Conservation (phyloP, 2,888 invertebrate species). For the Drosophila infuscata region DNA sequence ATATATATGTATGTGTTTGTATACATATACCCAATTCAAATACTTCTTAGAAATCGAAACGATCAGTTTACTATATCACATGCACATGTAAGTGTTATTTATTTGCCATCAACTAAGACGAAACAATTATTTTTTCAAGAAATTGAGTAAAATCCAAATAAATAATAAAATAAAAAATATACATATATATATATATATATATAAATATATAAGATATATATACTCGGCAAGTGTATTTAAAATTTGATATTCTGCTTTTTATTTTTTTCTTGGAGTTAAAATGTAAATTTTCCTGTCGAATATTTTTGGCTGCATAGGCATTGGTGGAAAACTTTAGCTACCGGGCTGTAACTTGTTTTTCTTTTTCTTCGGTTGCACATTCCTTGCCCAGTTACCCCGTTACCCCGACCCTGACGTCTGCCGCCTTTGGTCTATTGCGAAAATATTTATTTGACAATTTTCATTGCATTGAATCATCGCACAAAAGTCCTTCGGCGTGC, state of each 20-base stretch:
- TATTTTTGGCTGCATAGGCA: conserved; percentile 41
- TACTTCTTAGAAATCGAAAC: neutral
- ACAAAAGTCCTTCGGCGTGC: conserved; percentile 37
- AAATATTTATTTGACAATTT: conserved; percentile 74
- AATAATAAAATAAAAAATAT: neutral
- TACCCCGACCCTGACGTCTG: neutral
- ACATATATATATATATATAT: neutral
- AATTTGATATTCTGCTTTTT: neutral
- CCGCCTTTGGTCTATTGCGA: conserved; percentile 39
- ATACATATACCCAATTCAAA: neutral
- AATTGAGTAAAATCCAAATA: neutral
- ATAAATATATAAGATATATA: neutral
- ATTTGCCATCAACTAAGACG: neutral
- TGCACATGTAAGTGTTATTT: neutral
- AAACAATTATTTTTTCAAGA: neutral
- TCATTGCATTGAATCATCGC: conserved; percentile 55
- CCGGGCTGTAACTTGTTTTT: conserved; percentile 23
- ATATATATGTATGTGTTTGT: neutral
- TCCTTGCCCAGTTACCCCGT: conserved; percentile 21
- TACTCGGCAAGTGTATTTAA: neutral
- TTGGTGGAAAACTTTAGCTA: conserved; percentile 25
- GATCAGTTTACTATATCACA: neutral
- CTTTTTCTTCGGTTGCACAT: conserved; percentile 40
- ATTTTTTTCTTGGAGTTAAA: conserved; percentile 46
- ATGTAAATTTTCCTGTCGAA: conserved; percentile 64